phyloP scores from a whole-genome alignment of 2,113 vertebrate species.

The Mobula birostris region DNA sequence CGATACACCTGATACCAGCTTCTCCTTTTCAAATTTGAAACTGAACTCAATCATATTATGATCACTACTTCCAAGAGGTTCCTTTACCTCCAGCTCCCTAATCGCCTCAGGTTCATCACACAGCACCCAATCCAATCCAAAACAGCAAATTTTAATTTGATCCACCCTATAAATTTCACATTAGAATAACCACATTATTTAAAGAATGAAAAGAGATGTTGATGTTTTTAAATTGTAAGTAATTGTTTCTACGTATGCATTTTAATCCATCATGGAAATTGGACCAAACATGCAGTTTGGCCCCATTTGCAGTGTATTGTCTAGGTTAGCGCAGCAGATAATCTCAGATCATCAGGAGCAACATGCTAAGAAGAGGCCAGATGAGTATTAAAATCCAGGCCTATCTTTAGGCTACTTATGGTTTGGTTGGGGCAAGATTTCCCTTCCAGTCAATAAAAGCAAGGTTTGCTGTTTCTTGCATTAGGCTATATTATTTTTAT shows the following conservation, averaged over 20 bases:
- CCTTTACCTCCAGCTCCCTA: no score
- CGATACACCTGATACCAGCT: no score
- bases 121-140: no score
- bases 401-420: not conserved
- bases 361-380: not conserved
- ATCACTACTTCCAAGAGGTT: no score
- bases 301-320: not conserved
- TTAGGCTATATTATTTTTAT: no score
- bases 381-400: not conserved
- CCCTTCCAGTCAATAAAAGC: no score
- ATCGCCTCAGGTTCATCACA: no score
- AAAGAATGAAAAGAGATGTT: not conserved
- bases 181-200: not conserved
- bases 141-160: not conserved
- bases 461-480: not conserved
- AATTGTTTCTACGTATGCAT: not conserved
- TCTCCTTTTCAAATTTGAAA: no score
- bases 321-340: no score
- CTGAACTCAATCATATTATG: no score
- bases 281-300: not conserved
- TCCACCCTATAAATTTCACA: no score
- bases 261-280: not conserved
- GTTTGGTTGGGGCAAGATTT: no score
- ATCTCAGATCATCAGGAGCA: not conserved
- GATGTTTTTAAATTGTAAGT: not conserved